Conservation (phyloP, 2,113 vertebrate genomes). For the Chascanopsetta lugubris region DNA sequence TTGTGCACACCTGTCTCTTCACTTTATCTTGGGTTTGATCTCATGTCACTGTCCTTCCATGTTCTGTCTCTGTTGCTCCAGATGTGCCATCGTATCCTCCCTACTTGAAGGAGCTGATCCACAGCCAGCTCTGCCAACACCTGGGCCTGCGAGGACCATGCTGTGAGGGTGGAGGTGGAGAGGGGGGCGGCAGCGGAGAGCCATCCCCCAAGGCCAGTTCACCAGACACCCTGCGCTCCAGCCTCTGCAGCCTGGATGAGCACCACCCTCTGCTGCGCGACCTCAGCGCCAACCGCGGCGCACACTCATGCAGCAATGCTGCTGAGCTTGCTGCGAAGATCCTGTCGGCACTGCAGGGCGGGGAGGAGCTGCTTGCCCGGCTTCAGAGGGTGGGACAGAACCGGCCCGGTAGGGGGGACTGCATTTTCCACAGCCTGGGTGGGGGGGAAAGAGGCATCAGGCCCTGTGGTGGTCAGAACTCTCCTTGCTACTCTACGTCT, state of each 20-base stretch:
- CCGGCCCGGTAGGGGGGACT: conserved; percentile 80
- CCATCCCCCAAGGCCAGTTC: conserved; percentile 90
- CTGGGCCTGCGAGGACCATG: conserved; percentile 82
- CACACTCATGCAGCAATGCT: conserved; percentile 78
- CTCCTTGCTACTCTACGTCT: conserved; percentile 87
- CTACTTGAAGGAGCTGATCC: conserved; percentile 90
- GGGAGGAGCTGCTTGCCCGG: conserved; percentile 87
- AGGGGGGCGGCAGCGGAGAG: conserved; percentile 86
- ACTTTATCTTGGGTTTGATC: no score
- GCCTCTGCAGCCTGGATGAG: conserved; percentile 93
- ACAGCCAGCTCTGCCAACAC: conserved; percentile 86
- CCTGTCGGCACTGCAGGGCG: conserved; percentile 84
- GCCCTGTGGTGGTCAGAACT: conserved; percentile 78
- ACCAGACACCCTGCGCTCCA: conserved; percentile 94
- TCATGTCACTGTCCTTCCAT: conserved; percentile 3
- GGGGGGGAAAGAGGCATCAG: conserved; percentile 81
- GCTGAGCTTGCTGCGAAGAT: conserved; percentile 92
- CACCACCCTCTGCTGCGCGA: conserved; percentile 86
- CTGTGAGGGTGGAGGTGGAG: conserved; percentile 78
- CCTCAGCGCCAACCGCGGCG: conserved; percentile 67
- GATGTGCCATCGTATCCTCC: conserved; percentile 81
- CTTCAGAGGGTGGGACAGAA: conserved; percentile 83
- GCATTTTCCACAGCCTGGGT: conserved; percentile 87
- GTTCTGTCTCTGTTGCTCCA: conserved; percentile 45
- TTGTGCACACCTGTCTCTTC: no score